Evolutionary conservation across 2,113 vertebrate species (phyloP).

Genomic region (Vulpes lagopus): DNA sequence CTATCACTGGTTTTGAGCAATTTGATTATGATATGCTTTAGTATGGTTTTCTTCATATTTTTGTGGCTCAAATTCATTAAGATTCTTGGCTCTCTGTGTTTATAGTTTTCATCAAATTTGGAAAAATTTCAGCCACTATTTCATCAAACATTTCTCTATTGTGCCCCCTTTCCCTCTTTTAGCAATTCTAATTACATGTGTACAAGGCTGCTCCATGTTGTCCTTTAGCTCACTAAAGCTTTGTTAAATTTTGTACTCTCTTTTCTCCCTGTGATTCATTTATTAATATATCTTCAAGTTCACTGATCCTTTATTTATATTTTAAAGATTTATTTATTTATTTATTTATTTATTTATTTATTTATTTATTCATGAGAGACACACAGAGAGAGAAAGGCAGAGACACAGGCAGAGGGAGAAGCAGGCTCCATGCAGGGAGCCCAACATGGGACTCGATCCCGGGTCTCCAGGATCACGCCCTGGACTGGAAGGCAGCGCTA

Average conservation of each 20-base stretch:
- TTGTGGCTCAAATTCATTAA: neutral
- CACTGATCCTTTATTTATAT: neutral
- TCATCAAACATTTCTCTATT: neutral
- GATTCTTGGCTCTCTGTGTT: neutral
- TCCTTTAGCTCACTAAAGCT: neutral
- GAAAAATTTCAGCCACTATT: neutral
- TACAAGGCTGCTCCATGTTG: neutral
- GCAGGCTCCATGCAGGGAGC: no score
- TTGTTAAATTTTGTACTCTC: neutral
- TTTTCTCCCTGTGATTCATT: neutral
- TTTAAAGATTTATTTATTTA: no score
- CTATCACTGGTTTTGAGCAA: neutral
- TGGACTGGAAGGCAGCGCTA: no score
- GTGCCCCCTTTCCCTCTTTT: neutral
- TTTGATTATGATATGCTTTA: neutral
- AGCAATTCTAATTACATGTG: no score
- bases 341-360: no score
- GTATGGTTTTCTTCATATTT: neutral
- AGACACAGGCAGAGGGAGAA: no score
- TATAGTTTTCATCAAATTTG: neutral
- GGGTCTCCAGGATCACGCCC: no score
- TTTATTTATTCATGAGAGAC: no score
- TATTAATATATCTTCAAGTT: neutral
- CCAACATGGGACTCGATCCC: no score
- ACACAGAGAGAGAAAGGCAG: no score